phyloP scores from a whole-genome alignment of 2,797 vertebrate genomes.

The Rhyacichthys aspro region DNA sequence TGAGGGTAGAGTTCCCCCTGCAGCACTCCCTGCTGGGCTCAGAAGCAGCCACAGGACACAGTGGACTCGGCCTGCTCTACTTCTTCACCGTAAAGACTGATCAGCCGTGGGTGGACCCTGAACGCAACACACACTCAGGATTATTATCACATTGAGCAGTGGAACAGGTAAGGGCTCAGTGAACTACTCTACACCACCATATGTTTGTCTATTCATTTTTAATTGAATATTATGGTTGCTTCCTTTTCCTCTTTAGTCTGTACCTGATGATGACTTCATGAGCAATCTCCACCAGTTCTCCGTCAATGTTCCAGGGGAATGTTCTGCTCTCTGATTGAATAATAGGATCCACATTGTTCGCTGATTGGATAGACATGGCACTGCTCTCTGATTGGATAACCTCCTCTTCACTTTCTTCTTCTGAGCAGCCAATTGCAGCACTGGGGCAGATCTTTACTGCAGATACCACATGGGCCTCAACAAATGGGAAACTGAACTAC shows the following conservation, averaged over 20 bases:
- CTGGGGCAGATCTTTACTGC: constrained; percentile 84
- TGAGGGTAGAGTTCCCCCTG: background rate
- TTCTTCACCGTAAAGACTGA: constrained; percentile 87
- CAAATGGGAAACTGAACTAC: constrained; percentile 94
- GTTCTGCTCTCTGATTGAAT: constrained; percentile 70
- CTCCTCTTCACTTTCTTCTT: constrained; percentile 61
- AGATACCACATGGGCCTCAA: constrained; percentile 86
- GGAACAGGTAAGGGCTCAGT: too few relatives aligned
- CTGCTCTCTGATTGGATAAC: constrained; percentile 4
- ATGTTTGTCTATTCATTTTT: background rate
- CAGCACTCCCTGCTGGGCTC: constrained; percentile 39
- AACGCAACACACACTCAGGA: constrained; percentile 24
- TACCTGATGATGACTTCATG: constrained; percentile 88
- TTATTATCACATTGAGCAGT: background rate
- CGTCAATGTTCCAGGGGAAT: constrained; percentile 93
- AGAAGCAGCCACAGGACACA: constrained; percentile 87
- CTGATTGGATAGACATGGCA: background rate
- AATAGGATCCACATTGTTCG: constrained; percentile 49
- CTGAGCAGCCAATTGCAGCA: constrained; percentile 46
- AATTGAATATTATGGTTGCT: background rate
- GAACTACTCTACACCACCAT: too few relatives aligned
- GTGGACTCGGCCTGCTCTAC: constrained; percentile 83
- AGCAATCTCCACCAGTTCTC: constrained; percentile 87
- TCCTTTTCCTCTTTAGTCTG: background rate
- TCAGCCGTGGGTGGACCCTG: constrained; percentile 89